Evolutionary conservation across 2,113 vertebrate species (phyloP), one percentile per base, ranked within the genome.

Genomic region (Mohoua ochrocephala): DNA sequence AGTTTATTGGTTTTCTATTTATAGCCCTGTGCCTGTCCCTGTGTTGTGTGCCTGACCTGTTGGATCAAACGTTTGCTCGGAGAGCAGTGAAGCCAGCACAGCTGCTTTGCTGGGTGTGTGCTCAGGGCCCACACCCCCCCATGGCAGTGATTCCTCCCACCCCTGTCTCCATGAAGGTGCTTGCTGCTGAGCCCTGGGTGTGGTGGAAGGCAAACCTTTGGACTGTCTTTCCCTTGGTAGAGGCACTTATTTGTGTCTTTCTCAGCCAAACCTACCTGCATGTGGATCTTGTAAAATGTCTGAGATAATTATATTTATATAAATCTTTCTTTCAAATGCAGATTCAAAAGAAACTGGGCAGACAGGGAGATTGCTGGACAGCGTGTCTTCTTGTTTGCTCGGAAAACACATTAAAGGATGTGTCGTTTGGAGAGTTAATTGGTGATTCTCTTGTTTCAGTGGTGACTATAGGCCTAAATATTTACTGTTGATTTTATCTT

Each of bases 1-100:
- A 67, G 45, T 80, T 93, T 87, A 87, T 85, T 91, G 49, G 19
- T 61, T 75, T 95, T 84, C 56, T 87, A 27, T 95, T 91, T 85
- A 65, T 91, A 87, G 57, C 35, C 35, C 4, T 1, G 0, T 49
- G 44, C 30, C 50, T 70, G 26, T 64, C 33, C 3, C 0, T 19
- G 52, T 49, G 49, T 68, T 71, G 2, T 8, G 52, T 27, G 35
- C 28, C 52, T 53, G 69, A 60, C 28, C 49, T 63, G 20, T 52
- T 78, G 64, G 30, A 68, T 64, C 39, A 73, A 89, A 68, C 1
- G 0, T 63, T 50, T 78, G 12, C 42, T 75, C 39, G 37, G 64
- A 10, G 41, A 68, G 77, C 37, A 33, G 41, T 45, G 74, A 74
- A 71, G 39, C 28, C 65, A 71, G 20, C 1, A 4, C 28, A 69